Base-by-base conservation (phyloP, 2,888 invertebrate species). In the Agrypnus murinus region DNA sequence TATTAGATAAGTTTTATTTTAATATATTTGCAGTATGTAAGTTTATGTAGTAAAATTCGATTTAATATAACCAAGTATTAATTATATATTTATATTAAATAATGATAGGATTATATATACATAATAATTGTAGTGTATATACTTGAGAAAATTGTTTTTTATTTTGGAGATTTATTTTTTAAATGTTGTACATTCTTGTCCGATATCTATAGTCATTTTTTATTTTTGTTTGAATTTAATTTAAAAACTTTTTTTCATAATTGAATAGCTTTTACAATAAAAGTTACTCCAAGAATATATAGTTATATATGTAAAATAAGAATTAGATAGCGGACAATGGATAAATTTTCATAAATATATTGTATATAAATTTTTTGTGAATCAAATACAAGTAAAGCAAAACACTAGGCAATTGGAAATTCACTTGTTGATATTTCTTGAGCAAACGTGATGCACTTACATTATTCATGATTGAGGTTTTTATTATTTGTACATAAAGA, bases 131-230 rank as follows among this genome's bases (percentile, higher is more conserved):
- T 70, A 65, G 74, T 82, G 81, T 82, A 82, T 68, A 82, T 81
- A 82, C 64, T 77, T 69, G 72, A 73, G 25, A 68, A 64, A 69
- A 71, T 76, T 80, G 78, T 79, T 80, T 81, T 25, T 80, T 78
- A 75, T 80, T 80, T 81, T 78, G 78, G 79, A 82, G 78, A 74
- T 81, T 81, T 81, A 80, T 83, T 81, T 82, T 81, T 80, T 75
- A 65, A 25, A 70, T 67, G 62, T 77, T 77, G 77, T 74, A 53
- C 45, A 40, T 57, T 63, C 55, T 65, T 63, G 65, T 32, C 69
- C 65, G 43, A 38, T 59, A 62, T 65, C 60, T 62, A 62, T 59
- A 62, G 45, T 63, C 36, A 45, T 12, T 25, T 45, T 55, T 48
- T 34, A 48, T 38, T 48, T 53, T 38, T 58, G 19, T 40, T 36